Base-by-base conservation (phyloP, 2,113 vertebrate genomes). In the Castor canadensis region DNA sequence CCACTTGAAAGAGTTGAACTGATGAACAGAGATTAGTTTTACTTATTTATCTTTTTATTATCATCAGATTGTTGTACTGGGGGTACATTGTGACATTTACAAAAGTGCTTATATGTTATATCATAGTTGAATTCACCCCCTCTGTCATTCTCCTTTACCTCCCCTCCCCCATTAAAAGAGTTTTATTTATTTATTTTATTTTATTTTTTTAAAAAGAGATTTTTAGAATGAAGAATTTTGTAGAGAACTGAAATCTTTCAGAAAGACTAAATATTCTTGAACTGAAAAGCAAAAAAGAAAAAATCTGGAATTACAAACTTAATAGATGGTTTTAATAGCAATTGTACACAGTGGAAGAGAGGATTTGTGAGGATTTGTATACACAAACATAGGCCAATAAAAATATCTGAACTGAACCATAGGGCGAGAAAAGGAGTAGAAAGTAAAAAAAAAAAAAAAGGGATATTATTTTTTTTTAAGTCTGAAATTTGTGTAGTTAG, bases 141-240 rank as follows among this genome's bases (percentile, higher is more conserved):
- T n/a, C n/a, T n/a, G n/a, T n/a, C n/a, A n/a, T n/a, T n/a, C n/a
- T n/a, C n/a, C n/a, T n/a, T n/a, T n/a, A n/a, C n/a, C n/a, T n/a
- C n/a, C n/a, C n/a, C n/a, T n/a, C n/a, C n/a, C n/a, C n/a, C n/a
- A n/a, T n/a, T n/a, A n/a, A n/a, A n/a, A n/a, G n/a, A n/a, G n/a
- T n/a, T n/a, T n/a, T n/a, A n/a, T n/a, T n/a, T n/a, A n/a, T n/a
- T n/a, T n/a, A n/a, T n/a, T n/a, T n/a, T n/a, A n/a, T n/a, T n/a
- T n/a, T n/a, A n/a, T n/a, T n/a, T n/a, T n/a, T n/a, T n/a, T n/a
- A n/a, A n/a, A 76, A 81, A 64, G 35, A 22, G 38, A 84, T 81
- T 92, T 96, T 49, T 40, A 76, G 69, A 89, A 86, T 89, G 20
- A 79, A 83, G 10, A 87, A 52, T 60, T 47, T 82, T 35, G 77